A percentile compares a stretch with the other conserved stretches of the same genome.
phyloP scores from a whole-genome alignment of 2,113 vertebrate species.

The Crotalus helleri region DNA sequence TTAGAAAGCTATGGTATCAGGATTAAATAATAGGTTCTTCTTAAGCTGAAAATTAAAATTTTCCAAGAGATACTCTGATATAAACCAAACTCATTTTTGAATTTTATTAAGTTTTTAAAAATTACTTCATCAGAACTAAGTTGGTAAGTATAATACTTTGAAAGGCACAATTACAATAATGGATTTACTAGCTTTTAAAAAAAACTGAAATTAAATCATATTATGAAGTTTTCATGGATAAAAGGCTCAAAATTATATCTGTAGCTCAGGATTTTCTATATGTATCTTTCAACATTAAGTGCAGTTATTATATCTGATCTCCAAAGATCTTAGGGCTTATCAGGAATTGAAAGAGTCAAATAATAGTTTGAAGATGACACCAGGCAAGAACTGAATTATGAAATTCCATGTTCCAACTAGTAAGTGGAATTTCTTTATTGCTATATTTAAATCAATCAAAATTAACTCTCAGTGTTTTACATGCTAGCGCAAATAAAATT shows the following conservation, averaged over 20 bases:
- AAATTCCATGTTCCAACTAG: neutral
- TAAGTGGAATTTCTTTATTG: neutral
- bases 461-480: neutral
- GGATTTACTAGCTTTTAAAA: neutral
- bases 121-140: neutral
- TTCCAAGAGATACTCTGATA: neutral
- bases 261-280: neutral
- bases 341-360: neutral
- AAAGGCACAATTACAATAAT: neutral
- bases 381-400: neutral
- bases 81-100: neutral
- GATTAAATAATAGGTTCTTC: neutral
- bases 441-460: neutral
- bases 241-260: neutral
- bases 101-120: neutral
- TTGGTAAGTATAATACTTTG: neutral
- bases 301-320: neutral
- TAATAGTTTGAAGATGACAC: neutral
- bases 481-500: neutral
- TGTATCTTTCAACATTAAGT: neutral
- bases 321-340: neutral
- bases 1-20: neutral
- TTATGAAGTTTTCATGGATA: neutral
- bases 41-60: neutral
- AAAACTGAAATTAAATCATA: neutral